Evolutionary conservation across 2,113 vertebrate genomes (phyloP), one percentile per base, ranked within the genome.

Genomic region (Sebastes fasciatus): DNA sequence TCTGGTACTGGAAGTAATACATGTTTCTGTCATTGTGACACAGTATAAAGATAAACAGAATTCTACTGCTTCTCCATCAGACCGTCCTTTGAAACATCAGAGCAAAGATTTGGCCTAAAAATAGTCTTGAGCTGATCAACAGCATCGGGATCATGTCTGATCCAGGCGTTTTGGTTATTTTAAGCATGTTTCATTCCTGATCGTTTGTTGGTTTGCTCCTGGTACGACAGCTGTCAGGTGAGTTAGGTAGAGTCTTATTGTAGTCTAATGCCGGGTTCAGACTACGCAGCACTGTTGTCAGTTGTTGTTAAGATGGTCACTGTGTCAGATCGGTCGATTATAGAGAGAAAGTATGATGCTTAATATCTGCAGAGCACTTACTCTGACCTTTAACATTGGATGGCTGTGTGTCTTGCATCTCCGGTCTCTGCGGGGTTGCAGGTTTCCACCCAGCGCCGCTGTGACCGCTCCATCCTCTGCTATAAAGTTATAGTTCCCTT

Each of bases 21-120:
- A 4, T 4, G 26, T 61, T 34, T 40, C n/a, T 6, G 23, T 61
- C 26, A 16, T 60, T 14, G 58, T 61, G 34, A 16, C 21, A 21
- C 21, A 13, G 57, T 21, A 58, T 2, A 23, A 58, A 58, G 23
- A 58, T 34, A 61, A 61, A 61, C 58, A 26, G 10, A 57, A 57
- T 2, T 14, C 58, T 6, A 14, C 58, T 61, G 23, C 58, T 23
- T 61, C 34, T 26, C 19, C 19, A 6, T 65, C 63, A 19, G 61
- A 62, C 26, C 14, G 40, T 17, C 40, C 19, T 48, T 23, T 46
- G 43, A 23, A 11, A 66, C n/a, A 23, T 23, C 43, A 13, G 16
- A 65, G 64, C 13, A 19, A 67, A 46, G 23, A 67, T 48, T 23
- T 7, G 13, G 65, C 65, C 65, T 67, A 26, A 67, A 67, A 49